A percentile compares a stretch with the other conserved stretches of the same genome.
Evolutionary conservation across 2,888 invertebrate genomes (phyloP).

Genomic region (Reticulitermes lucifugus): DNA sequence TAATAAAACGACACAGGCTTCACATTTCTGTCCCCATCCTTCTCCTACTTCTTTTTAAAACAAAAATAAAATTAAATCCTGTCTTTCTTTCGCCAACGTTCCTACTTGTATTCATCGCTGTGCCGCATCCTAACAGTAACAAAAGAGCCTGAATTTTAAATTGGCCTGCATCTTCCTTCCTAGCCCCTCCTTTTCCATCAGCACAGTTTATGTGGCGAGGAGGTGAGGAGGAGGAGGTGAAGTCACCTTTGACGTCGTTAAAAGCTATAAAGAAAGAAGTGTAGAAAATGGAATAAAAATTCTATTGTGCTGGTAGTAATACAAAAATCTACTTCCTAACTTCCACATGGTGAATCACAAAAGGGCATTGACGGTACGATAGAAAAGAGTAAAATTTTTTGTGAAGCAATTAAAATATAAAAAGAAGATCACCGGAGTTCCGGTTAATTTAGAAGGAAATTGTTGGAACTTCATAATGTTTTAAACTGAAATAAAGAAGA

Average conservation of each 20-base stretch:
- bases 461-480: background rate
- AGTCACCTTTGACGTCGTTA: background rate
- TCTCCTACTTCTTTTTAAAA: background rate
- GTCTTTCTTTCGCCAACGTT: background rate
- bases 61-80: conserved; percentile 5
- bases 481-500: background rate
- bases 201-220: background rate
- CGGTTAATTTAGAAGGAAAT: background rate
- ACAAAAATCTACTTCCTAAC: background rate
- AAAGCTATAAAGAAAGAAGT: background rate
- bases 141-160: background rate
- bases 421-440: background rate
- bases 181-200: background rate
- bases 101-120: background rate
- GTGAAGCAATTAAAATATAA: background rate
- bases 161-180: conserved; percentile 1
- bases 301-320: background rate
- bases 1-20: background rate
- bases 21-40: background rate
- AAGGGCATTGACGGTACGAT: background rate
- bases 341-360: background rate
- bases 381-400: background rate
- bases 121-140: background rate
- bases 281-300: background rate
- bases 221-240: background rate